Evolutionary conservation across 2,113 vertebrate genomes (phyloP), one percentile per base, ranked within the genome.

Genomic region (Coptodon bakossiorum): DNA sequence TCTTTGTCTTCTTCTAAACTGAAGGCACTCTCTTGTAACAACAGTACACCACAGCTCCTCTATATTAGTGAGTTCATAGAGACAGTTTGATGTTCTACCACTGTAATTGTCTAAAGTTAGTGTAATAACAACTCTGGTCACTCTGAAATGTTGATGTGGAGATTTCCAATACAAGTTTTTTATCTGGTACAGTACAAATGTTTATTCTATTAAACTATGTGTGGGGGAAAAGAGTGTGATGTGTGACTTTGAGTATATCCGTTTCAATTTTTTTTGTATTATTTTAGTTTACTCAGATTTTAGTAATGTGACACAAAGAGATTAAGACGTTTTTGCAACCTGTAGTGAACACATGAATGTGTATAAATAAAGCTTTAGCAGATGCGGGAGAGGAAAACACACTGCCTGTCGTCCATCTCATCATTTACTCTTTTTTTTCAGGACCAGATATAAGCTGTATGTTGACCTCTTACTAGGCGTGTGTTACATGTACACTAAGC

Each of bases 21-120:
- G 57, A 59, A 59, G 27, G 0, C 0, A 31, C 0, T 59, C 57
- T 59, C 27, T 59, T 31, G 57, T 59, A 59, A 59, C 57, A 59
- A 31, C 57, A 59, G 14, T 59, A 31, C 27, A 3, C 1, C 27
- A 59, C 57, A 59, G 57, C 27, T 31, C 56, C 56, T 31, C 27
- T 0, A 59, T 31, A 59, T 59, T 9, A 59, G 2, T 2, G 57
- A 59, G 27, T 59, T 31, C 57, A 17, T 27, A 31, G 57, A 59
- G 8, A 59, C 57, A 59, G 57, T 17, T 59, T 59, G 27, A 9
- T 59, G 27, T 59, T 17, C 57, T 17, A 31, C 14, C 27, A 59
- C 57, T 6, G 57, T 59, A 31, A 59, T 59, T 59, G 3, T 59
- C 57, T 29, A 29, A 59, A 9, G 56, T 59, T 59, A 17, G 56